Percentiles rank a stretch among this genome's conserved stretches.
Conservation (phyloP, 2,888 invertebrate genomes). For the Drosophila paranaensis region DNA sequence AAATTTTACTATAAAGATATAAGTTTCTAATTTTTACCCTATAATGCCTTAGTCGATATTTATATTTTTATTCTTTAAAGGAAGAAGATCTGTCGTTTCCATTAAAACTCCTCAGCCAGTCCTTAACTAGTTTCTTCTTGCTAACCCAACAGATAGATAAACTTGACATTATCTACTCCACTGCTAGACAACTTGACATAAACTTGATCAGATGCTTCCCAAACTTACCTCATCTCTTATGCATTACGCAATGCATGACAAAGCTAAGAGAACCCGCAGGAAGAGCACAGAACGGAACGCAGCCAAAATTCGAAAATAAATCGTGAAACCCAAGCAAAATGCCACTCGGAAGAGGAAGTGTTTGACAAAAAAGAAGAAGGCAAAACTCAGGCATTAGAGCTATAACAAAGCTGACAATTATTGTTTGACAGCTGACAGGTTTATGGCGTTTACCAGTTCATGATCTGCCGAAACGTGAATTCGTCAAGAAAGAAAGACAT, state of each 20-base stretch:
- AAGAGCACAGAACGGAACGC: neutral
- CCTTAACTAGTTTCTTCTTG: too few species aligned
- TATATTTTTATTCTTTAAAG: too few species aligned
- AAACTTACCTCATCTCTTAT: neutral
- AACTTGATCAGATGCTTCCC: neutral
- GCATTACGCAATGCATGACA: neutral
- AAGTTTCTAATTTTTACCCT: too few species aligned
- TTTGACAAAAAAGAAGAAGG: conserved; percentile 28
- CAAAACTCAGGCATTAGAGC: conserved; percentile 61
- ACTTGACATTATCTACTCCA: too few species aligned
- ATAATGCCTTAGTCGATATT: too few species aligned
- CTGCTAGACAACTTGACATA: neutral
- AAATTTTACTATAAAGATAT: too few species aligned
- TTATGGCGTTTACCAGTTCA: conserved; percentile 46
- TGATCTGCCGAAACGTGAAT: conserved; percentile 36
- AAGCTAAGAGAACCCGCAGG: neutral
- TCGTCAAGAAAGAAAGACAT: neutral
- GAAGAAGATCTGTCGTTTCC: too few species aligned
- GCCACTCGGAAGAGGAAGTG: conserved; percentile 44
- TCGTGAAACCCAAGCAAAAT: conserved; percentile 42
- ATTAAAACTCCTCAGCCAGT: too few species aligned
- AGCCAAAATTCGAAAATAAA: conserved; percentile 29
- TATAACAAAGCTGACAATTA: conserved; percentile 71
- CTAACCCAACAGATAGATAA: too few species aligned
- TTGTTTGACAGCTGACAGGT: conserved; percentile 69